Evolutionary conservation across 2,113 vertebrate species (phyloP).

Genomic region (Pseudorasbora parva): DNA sequence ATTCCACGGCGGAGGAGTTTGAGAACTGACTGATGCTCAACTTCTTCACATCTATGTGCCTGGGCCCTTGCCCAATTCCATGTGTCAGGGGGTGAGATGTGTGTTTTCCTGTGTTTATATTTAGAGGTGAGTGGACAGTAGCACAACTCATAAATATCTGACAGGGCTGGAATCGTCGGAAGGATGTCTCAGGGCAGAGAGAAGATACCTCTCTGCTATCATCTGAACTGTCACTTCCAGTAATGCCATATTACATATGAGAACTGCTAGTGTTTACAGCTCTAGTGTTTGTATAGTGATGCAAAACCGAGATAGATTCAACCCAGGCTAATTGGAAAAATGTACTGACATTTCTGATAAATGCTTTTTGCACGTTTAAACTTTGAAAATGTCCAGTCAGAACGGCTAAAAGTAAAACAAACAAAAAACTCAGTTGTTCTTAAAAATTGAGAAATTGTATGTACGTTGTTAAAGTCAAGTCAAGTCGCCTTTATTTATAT

Average conservation of each 20-base stretch:
- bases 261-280: conserved; percentile 19
- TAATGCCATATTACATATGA: conserved; percentile 8
- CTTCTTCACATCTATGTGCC: background rate
- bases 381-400: too few relatives aligned
- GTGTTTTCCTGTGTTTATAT: conserved; percentile 37
- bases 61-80: conserved; percentile 24
- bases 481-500: too few relatives aligned
- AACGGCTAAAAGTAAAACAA: too few relatives aligned
- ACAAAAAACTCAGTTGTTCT: too few relatives aligned
- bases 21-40: conserved; percentile 5
- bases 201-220: background rate
- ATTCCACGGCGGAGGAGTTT: conserved; percentile 6
- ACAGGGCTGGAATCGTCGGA: background rate
- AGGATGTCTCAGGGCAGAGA: background rate
- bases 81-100: conserved; percentile 29
- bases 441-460: too few relatives aligned
- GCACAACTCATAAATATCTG: conserved; percentile 43
- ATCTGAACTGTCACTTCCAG: conserved; percentile 2
- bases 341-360: background rate
- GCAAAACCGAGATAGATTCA: background rate
- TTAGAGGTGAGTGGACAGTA: conserved; percentile 40
- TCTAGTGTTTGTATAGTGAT: background rate
- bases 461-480: too few relatives aligned
- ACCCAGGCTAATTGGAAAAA: background rate
- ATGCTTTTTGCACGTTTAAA: background rate